Percentiles rank a stretch among this genome's conserved stretches.
phyloP scores from a whole-genome alignment of 2,888 invertebrate species.

The Prenolepis imparis region DNA sequence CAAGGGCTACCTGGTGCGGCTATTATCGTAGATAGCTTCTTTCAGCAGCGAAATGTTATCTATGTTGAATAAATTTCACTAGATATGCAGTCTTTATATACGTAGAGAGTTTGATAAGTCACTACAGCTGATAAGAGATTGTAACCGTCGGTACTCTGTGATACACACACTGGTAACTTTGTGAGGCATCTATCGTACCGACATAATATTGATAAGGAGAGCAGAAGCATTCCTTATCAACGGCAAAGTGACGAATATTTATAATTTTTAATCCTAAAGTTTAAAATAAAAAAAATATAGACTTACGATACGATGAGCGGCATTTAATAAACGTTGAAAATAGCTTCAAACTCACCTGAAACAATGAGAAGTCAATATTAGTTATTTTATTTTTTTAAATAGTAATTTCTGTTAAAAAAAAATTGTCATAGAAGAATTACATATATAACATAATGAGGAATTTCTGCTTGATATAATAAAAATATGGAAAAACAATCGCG shows the following conservation, averaged over 20 bases:
- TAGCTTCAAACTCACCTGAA: constrained; percentile 46
- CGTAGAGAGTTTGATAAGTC: not conserved
- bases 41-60: not conserved
- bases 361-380: constrained; percentile 17
- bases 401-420: not conserved
- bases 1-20: not conserved
- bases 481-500: not conserved
- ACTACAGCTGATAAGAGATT: constrained; percentile 18
- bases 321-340: constrained; percentile 13
- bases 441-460: constrained; percentile 4
- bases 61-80: not conserved
- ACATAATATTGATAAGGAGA: constrained; percentile 5
- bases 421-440: not conserved
- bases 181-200: constrained; percentile 28
- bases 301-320: constrained; percentile 16
- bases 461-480: not conserved
- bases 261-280: not conserved
- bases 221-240: constrained; percentile 12
- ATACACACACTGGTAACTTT: constrained; percentile 4
- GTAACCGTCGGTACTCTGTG: not conserved
- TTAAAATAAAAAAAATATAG: constrained; percentile 5
- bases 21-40: not conserved
- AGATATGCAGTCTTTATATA: not conserved
- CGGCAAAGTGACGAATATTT: not conserved
- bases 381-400: not conserved